Base-by-base conservation (phyloP, 2,797 vertebrate genomes). In the Gambelia wislizenii region DNA sequence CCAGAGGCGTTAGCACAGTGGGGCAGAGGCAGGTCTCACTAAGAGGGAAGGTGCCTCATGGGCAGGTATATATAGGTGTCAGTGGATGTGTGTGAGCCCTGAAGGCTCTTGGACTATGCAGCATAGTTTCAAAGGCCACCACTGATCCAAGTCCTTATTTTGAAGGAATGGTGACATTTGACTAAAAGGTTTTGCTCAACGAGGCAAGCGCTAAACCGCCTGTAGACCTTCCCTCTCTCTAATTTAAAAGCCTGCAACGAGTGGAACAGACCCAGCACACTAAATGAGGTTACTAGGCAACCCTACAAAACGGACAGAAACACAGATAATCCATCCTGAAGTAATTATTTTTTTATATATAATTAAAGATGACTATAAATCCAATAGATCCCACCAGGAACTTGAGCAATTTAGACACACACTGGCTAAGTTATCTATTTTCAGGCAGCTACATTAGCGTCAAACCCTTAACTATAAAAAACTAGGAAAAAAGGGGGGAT, bases 301-400 rank as follows among this genome's bases (percentile, higher is more conserved):
- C 96, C 89, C 89, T 78, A 30, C 14, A 89, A 92, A 96, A 95
- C 0, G 90, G 94, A 83, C 91, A 94, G 91, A 93, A 74, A 1
- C 93, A 91, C 3, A 95, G 95, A 96, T 86, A 96, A 96, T 93
- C 95, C 94, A 94, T 95, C 92, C 95, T 83, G 22, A 92, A 94
- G 95, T 92, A 94, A 97, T 96, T 93, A 95, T 85, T 22, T 2
- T 94, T 93, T 92, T 91, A 92, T 91, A n/a, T 88, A 92, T 96
- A 97, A 97, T 96, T 97, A 96, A 96, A 96, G 95, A 96, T 95
- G 90, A 95, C 93, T 75, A 92, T 76, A 89, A 96, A 96, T 93
- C 95, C 95, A 96, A 95, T 93, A 95, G 95, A 95, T 94, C 91
- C 93, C 95, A 93, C 94, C 87, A 94, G 93, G 91, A 95, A 90